These are phyloP conservation scores for Sebastiscus tertius DNA, from an alignment of 2,797 vertebrate genomes.

Conservation along the genomic window DNA sequence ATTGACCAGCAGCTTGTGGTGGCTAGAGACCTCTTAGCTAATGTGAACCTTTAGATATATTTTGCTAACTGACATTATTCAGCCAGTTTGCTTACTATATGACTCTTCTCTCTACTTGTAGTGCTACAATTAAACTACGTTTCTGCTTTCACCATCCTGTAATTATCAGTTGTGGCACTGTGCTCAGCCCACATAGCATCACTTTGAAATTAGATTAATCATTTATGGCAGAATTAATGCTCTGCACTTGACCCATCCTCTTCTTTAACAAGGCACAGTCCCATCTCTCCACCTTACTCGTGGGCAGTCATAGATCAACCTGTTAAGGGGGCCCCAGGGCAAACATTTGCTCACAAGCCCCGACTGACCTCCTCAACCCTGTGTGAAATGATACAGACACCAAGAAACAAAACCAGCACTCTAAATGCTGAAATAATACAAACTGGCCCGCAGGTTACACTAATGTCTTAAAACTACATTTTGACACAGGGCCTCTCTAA, in stretches of 20 bases:
- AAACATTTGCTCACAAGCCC: neutral
- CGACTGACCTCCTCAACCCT: neutral
- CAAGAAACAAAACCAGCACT: neutral
- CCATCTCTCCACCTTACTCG: neutral
- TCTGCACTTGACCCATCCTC: neutral
- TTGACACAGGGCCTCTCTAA: neutral
- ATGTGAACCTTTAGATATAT: neutral
- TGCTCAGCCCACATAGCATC: neutral
- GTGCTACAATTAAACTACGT: neutral
- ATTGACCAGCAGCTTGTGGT: neutral
- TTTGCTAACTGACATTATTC: neutral
- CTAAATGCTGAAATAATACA: neutral
- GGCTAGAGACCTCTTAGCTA: neutral
- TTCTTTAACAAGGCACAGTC: neutral
- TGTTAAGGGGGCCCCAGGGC: neutral
- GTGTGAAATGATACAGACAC: neutral
- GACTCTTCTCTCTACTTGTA: neutral
- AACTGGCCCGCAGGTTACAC: neutral
- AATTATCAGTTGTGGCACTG: neutral
- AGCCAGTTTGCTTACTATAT: no score
- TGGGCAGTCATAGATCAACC: neutral
- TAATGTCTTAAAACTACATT: neutral
- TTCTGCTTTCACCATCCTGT: neutral
- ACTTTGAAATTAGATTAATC: neutral
- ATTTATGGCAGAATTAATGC: neutral